Conservation (phyloP, 2,888 invertebrate genomes). For the Tenthredo amoena region DNA sequence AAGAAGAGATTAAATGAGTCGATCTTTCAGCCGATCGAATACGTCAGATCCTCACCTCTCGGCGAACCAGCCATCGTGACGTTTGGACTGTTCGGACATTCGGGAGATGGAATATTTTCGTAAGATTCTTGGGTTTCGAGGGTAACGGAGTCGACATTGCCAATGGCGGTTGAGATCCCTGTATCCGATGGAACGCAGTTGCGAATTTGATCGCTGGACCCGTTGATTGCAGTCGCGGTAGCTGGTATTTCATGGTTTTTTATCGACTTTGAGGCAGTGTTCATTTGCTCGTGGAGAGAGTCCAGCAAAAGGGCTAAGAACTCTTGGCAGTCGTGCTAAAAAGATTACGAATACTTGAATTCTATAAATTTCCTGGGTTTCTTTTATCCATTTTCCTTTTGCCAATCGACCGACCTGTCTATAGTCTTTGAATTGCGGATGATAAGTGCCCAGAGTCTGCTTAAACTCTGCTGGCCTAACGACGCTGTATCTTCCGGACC, state of each 20-base stretch:
- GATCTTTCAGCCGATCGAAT: neutral
- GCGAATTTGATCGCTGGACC: neutral
- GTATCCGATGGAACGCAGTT: neutral
- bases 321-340: slow-evolving; percentile 85
- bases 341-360: slow-evolving; percentile 50
- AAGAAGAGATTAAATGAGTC: neutral
- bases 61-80: slow-evolving; percentile 74
- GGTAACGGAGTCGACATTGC: slow-evolving; percentile 66
- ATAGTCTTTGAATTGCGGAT: slow-evolving; percentile 83
- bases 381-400: slow-evolving; percentile 6
- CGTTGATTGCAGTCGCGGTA: neutral
- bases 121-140: slow-evolving; percentile 70
- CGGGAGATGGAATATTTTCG: slow-evolving; percentile 69
- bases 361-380: neutral
- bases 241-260: slow-evolving; percentile 70
- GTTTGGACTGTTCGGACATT: slow-evolving; percentile 74
- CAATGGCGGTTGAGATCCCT: slow-evolving; percentile 62
- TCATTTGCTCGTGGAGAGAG: slow-evolving; percentile 82
- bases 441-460: slow-evolving; percentile 80
- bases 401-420: slow-evolving; percentile 79
- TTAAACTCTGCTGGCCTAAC: slow-evolving; percentile 82
- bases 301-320: slow-evolving; percentile 83
- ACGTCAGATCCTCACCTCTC: slow-evolving; percentile 65
- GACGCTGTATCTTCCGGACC: slow-evolving; percentile 81
- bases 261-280: slow-evolving; percentile 72